Conservation (phyloP, 2,797 vertebrate genomes). For the Mormyrus proboscirostris region DNA sequence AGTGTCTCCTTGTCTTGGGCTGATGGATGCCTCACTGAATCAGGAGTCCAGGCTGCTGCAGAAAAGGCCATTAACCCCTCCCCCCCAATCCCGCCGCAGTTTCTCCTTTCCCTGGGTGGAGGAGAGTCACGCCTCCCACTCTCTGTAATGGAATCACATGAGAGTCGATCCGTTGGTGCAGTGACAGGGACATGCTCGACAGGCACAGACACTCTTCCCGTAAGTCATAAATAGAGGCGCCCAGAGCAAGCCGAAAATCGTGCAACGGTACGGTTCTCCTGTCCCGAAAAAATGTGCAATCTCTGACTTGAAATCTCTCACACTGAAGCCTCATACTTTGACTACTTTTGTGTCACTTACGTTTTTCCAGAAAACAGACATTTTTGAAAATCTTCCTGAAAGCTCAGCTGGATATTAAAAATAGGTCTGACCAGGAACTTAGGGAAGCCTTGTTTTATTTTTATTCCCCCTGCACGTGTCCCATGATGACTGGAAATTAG, state of each 20-base stretch:
- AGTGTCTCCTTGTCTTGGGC: conserved; percentile 4
- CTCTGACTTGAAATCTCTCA: background rate
- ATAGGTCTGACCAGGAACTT: background rate
- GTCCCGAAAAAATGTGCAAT: background rate
- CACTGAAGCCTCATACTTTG: background rate
- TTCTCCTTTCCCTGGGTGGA: background rate
- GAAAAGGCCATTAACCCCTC: background rate
- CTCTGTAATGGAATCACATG: conserved; percentile 30
- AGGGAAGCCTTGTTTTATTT: background rate
- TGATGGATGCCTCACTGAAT: background rate
- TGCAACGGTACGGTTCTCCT: background rate
- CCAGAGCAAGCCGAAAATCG: background rate
- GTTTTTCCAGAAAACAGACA: background rate
- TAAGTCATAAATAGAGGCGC: background rate
- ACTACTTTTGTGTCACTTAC: background rate
- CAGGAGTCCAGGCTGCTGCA: background rate
- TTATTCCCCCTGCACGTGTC: background rate
- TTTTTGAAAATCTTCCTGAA: background rate
- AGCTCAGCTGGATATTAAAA: background rate
- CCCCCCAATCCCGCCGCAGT: background rate
- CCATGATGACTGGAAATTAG: background rate
- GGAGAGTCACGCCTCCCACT: conserved; percentile 20
- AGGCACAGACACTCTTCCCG: background rate
- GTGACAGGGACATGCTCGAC: background rate
- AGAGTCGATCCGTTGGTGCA: conserved; percentile 7